Conservation (phyloP, 2,113 vertebrate species). For the Saccopteryx bilineata region DNA sequence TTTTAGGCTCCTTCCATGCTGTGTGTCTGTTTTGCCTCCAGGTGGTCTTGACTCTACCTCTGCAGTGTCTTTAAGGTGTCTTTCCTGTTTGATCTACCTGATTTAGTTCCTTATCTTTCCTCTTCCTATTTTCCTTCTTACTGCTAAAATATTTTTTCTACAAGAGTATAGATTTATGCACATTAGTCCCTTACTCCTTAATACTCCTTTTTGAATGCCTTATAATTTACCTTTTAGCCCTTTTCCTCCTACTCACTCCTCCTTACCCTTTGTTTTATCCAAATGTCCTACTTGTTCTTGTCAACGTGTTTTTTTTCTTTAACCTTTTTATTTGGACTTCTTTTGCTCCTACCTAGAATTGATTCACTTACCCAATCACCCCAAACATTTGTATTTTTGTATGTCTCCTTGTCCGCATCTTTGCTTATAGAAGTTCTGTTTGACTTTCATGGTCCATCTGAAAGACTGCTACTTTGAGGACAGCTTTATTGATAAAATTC, state of each 20-base stretch:
- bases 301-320: slow-evolving; percentile 1
- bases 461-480: background rate
- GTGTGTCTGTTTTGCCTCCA: background rate
- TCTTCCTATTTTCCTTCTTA: background rate
- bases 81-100: background rate
- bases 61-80: background rate
- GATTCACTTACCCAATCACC: background rate
- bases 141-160: background rate
- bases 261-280: background rate
- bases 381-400: background rate
- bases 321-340: slow-evolving; percentile 7
- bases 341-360: background rate
- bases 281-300: background rate
- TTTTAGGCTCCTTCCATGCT: background rate
- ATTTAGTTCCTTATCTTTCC: background rate
- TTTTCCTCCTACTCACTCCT: background rate
- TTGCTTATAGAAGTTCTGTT: background rate
- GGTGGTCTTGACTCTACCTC: background rate
- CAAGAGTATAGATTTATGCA: background rate
- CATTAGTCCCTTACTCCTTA: background rate
- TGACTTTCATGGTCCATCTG: background rate
- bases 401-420: background rate
- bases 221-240: background rate
- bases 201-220: background rate
- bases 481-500: background rate